These are phyloP conservation scores for Drosophila differens DNA, from an alignment of 2,888 invertebrate genomes.

Conservation along the genomic window DNA sequence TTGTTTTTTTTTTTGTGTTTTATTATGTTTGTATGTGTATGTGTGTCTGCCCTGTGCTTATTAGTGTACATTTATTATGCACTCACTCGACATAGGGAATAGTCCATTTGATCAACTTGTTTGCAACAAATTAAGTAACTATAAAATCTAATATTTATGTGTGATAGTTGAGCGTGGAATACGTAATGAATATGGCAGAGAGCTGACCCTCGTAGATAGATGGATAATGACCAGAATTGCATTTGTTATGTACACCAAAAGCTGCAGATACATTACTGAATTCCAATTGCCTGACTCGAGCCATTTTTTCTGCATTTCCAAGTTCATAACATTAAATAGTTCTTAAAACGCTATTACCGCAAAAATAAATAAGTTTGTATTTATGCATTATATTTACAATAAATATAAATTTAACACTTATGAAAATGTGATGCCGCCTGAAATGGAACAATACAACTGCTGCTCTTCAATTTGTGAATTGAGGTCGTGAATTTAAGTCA, in stretches of 20 bases:
- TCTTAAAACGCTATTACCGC: background rate
- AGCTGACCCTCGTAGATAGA: background rate
- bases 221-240: background rate
- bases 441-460: background rate
- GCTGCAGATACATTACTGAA: background rate
- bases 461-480: background rate
- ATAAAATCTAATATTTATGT: conserved; percentile 3
- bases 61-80: conserved; percentile 60
- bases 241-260: background rate
- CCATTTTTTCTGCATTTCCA: background rate
- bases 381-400: background rate
- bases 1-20: conserved; percentile 1
- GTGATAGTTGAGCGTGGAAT: background rate
- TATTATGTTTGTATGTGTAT: conserved; percentile 17
- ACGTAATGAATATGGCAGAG: background rate
- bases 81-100: conserved; percentile 18
- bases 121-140: conserved; percentile 26
- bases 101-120: conserved; percentile 23
- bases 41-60: conserved; percentile 51
- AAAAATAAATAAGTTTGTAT: background rate
- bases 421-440: background rate
- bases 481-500: background rate
- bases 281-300: background rate
- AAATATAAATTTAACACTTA: background rate
- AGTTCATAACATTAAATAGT: background rate